A percentile compares a stretch with the other conserved stretches of the same genome.
Conservation (phyloP, 2,888 invertebrate species). For the Marasmarcha lunaedactyla region DNA sequence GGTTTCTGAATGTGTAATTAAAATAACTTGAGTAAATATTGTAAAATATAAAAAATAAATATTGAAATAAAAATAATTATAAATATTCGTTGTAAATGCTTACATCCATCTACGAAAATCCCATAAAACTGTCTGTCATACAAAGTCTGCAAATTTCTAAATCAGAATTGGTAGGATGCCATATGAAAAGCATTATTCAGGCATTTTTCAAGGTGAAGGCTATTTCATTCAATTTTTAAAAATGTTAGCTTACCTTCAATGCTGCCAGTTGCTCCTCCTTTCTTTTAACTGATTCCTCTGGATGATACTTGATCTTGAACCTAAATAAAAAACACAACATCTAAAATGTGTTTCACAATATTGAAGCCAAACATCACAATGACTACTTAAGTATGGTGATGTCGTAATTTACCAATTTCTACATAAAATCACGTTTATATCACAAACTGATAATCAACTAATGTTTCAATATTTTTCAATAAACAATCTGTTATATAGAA, state of each 20-base stretch:
- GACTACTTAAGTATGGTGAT: conserved; percentile 9
- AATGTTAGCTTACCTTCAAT: conserved; percentile 73
- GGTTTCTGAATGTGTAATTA: too few species aligned
- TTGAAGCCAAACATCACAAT: background rate
- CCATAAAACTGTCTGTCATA: too few species aligned
- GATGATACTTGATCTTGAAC: conserved; percentile 99
- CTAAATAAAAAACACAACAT: conserved; percentile 63
- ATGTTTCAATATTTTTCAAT: conserved; percentile 5
- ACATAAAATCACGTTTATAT: conserved; percentile 2
- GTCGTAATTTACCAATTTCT: conserved; percentile 2
- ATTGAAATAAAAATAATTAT: too few species aligned
- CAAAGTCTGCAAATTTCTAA: too few species aligned
- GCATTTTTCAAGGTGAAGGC: too few species aligned
- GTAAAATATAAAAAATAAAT: too few species aligned
- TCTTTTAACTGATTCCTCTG: conserved; percentile 92
- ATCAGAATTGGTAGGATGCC: too few species aligned
- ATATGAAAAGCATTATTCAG: too few species aligned
- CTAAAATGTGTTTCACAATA: conserved; percentile 1
- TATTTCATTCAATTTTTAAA: too few species aligned
- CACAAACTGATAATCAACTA: background rate
- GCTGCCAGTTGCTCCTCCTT: conserved; percentile 88
- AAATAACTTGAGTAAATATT: too few species aligned
- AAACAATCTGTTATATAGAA: conserved; percentile 3
- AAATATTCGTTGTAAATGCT: too few species aligned
- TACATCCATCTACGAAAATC: too few species aligned